Evolutionary conservation across 2,888 invertebrate species (phyloP).

Genomic region (Synanthedon formicaeformis): DNA sequence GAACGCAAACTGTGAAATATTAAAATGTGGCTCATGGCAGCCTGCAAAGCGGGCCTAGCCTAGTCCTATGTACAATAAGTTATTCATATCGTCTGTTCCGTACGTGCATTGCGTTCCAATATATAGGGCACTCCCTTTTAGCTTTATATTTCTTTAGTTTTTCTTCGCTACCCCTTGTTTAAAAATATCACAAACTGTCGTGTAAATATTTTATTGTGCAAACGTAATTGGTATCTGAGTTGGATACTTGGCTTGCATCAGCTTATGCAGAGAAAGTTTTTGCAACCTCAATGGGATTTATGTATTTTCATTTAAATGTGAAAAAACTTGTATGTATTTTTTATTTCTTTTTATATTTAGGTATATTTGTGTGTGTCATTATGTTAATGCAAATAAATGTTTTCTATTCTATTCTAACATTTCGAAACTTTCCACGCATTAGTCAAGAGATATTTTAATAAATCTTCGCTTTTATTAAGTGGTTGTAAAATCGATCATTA

Average conservation of each 20-base stretch:
- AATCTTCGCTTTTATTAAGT: slow-evolving; percentile 12
- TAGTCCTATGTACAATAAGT: slow-evolving; percentile 21
- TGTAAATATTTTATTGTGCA: slow-evolving; percentile 10
- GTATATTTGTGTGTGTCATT: too few relatives aligned
- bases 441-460: slow-evolving; percentile 8
- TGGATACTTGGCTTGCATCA: too few relatives aligned
- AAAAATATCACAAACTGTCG: slow-evolving; percentile 2
- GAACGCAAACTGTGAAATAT: slow-evolving; percentile 30
- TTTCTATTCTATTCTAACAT: slow-evolving; percentile 2
- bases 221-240: neutral
- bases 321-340: too few relatives aligned
- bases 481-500: slow-evolving; percentile 21
- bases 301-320: too few relatives aligned
- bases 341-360: neutral
- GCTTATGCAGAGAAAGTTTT: too few relatives aligned
- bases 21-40: slow-evolving; percentile 21
- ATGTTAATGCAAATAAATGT: too few relatives aligned
- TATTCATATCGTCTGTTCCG: slow-evolving; percentile 6
- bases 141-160: slow-evolving; percentile 2
- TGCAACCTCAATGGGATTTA: too few relatives aligned
- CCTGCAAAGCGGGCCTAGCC: slow-evolving; percentile 15
- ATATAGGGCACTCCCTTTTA: slow-evolving; percentile 18
- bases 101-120: slow-evolving; percentile 36
- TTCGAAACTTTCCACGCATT: slow-evolving; percentile 9
- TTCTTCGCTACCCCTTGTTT: slow-evolving; percentile 3